phyloP scores from a whole-genome alignment of 2,113 vertebrate species.

The rabbit (Oryctolagus cuniculus) region DNA sequence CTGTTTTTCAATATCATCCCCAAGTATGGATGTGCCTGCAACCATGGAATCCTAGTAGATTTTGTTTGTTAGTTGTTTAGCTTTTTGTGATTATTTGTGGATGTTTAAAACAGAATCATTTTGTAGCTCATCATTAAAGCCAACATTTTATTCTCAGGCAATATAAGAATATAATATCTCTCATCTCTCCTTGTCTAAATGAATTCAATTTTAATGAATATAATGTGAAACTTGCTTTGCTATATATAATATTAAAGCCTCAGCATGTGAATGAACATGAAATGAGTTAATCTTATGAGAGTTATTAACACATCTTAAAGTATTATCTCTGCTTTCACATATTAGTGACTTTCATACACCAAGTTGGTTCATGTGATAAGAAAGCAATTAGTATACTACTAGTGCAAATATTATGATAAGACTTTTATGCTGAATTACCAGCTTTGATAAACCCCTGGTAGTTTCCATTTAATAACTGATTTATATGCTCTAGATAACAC shows the following conservation, averaged over 20 bases:
- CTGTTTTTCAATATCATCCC: background rate
- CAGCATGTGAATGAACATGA: conserved; percentile 67
- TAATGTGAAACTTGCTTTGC: conserved; percentile 71
- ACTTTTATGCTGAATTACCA: conserved; percentile 79
- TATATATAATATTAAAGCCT: conserved; percentile 68
- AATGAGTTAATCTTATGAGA: conserved; percentile 79
- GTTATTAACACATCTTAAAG: conserved; percentile 83
- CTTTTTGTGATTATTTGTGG: background rate
- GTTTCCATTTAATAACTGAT: conserved; percentile 76
- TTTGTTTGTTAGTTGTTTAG: background rate
- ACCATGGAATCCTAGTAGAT: background rate
- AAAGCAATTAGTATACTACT: conserved; percentile 84
- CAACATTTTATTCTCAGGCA: conserved; percentile 37
- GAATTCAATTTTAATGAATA: conserved; percentile 81
- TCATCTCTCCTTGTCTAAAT: conserved; percentile 70
- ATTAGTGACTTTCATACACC: conserved; percentile 73
- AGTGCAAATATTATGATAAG: conserved; percentile 82
- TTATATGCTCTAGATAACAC: conserved; percentile 54
- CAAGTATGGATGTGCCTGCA: background rate
- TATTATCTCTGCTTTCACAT: conserved; percentile 81
- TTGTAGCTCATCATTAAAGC: conserved; percentile 21
- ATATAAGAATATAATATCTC: background rate
- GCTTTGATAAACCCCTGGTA: conserved; percentile 82
- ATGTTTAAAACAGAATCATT: conserved; percentile 17
- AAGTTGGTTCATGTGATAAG: conserved; percentile 85